phyloP scores from a whole-genome alignment of 2,113 vertebrate species.

The Ranitomeya imitator region DNA sequence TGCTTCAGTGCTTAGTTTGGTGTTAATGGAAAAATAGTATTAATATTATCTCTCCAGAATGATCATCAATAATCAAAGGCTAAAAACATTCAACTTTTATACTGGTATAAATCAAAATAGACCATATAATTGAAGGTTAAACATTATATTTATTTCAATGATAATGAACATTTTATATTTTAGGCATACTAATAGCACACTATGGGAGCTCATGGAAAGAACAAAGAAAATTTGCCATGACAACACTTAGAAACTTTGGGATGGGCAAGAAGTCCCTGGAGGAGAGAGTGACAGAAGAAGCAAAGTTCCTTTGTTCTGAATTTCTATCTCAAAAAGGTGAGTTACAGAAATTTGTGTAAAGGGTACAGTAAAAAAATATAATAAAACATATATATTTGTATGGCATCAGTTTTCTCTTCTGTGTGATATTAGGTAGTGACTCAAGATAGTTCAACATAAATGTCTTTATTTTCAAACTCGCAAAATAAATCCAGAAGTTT shows the following conservation, averaged over 20 bases:
- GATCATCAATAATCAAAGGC: no score
- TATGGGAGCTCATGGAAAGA: constrained; percentile 57
- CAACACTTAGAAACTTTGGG: constrained; percentile 53
- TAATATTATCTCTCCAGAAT: no score
- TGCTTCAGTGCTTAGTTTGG: no score
- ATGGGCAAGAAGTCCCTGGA: constrained; percentile 51
- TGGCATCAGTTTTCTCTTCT: no score
- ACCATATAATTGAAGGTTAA: not conserved
- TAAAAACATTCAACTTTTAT: no score
- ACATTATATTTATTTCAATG: not conserved
- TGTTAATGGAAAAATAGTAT: no score
- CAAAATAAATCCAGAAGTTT: no score
- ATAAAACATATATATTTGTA: not conserved
- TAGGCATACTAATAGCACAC: not conserved
- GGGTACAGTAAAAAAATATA: not conserved
- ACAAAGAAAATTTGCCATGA: constrained; percentile 45
- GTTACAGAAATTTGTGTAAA: not conserved
- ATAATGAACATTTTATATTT: not conserved
- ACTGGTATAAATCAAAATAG: not conserved
- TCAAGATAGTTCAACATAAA: no score
- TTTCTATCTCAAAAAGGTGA: constrained; percentile 55
- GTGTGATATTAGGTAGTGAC: no score
- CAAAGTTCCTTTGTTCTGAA: constrained; percentile 59
- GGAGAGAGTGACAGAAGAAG: constrained; percentile 64
- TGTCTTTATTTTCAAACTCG: no score